A percentile compares a stretch with the other conserved stretches of the same genome.
phyloP scores from a whole-genome alignment of 1,140 invertebrate species.

The Zaprionus vittiger region DNA sequence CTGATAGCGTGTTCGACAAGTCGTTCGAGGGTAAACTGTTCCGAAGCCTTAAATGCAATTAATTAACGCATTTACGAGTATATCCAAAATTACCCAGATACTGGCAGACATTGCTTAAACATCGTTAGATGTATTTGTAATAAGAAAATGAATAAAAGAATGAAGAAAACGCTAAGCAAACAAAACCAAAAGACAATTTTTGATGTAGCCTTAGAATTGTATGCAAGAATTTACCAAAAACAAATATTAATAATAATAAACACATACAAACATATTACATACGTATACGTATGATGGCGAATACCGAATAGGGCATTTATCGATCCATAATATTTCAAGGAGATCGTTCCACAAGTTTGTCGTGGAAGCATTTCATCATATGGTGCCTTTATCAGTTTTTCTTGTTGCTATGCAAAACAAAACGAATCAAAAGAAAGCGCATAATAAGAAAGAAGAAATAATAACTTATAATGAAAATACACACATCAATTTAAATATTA shows the following conservation, averaged over 20 bases:
- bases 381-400: conserved; percentile 81
- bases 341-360: conserved; percentile 30
- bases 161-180: conserved; percentile 17
- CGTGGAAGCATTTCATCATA: conserved; percentile 80
- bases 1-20: conserved; percentile 27
- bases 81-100: conserved; percentile 42
- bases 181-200: conserved; percentile 57
- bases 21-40: conserved; percentile 46
- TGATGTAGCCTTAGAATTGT: conserved; percentile 64
- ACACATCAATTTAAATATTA: conserved; percentile 25
- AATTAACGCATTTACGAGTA: conserved; percentile 53
- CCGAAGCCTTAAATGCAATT: conserved; percentile 56
- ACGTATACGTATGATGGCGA: conserved; percentile 16
- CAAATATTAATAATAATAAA: conserved; percentile 31
- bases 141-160: conserved; percentile 6
- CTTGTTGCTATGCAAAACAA: conserved; percentile 60
- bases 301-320: conserved; percentile 40
- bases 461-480: conserved; percentile 24
- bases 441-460: conserved; percentile 13
- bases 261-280: conserved; percentile 23
- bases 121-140: conserved; percentile 33
- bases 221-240: conserved; percentile 56
- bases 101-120: conserved; percentile 30
- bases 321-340: conserved; percentile 34
- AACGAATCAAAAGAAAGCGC: conserved; percentile 3